Conservation (phyloP, 2,888 invertebrate species). For the Callyntrura sp. region DNA sequence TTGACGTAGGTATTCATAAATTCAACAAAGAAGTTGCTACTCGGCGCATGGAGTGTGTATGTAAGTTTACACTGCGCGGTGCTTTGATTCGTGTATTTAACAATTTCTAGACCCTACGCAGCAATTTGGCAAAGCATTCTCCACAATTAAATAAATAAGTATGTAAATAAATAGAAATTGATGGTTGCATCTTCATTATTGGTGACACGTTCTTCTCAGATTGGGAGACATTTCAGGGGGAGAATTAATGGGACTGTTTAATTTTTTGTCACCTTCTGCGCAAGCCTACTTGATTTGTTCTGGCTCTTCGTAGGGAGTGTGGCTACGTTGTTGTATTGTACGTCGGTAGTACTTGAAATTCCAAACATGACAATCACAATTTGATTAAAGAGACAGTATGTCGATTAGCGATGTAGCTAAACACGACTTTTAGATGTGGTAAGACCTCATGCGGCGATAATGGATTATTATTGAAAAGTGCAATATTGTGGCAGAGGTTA, state of each 20-base stretch:
- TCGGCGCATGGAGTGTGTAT: not conserved
- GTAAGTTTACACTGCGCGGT: too few relatives aligned
- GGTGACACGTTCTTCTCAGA: not conserved
- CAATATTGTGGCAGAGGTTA: conserved; percentile 16
- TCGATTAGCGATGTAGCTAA: conserved; percentile 1
- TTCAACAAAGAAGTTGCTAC: not conserved
- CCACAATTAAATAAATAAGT: conserved; percentile 17
- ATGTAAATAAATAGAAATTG: conserved; percentile 28
- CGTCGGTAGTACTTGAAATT: not conserved
- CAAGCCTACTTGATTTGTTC: conserved; percentile 8
- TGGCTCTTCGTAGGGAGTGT: not conserved
- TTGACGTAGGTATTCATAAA: not conserved
- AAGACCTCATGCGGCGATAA: not conserved
- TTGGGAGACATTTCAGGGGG: not conserved
- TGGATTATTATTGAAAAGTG: not conserved
- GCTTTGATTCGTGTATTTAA: too few relatives aligned
- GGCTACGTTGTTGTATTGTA: not conserved
- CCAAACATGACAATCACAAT: conserved; percentile 27
- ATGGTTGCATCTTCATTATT: conserved; percentile 18
- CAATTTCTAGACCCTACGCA: too few relatives aligned
- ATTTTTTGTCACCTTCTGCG: not conserved
- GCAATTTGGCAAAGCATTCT: too few relatives aligned
- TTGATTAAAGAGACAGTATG: not conserved
- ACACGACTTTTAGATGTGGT: not conserved
- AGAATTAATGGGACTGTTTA: conserved; percentile 17